Percentiles rank a stretch among this genome's conserved stretches.
These are phyloP conservation scores for Artibeus lituratus DNA, from an alignment of 2,797 vertebrate species.

Conservation along the genomic window DNA sequence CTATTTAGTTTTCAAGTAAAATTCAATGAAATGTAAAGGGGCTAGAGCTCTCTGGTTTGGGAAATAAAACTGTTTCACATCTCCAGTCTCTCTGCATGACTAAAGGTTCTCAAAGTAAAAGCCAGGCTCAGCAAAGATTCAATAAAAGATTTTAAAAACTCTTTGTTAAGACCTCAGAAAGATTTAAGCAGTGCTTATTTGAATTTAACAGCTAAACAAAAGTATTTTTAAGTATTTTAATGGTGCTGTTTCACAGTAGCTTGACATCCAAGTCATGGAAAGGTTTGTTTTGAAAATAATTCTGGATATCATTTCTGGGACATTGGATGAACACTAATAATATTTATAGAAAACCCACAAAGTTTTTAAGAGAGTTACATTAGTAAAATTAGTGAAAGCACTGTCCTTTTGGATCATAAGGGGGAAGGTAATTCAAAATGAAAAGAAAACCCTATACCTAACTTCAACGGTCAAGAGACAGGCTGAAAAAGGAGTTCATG, in stretches of 20 bases:
- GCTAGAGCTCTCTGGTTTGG: neutral
- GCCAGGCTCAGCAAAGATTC: neutral
- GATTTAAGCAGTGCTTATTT: neutral
- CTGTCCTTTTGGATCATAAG: neutral
- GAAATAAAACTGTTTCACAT: neutral
- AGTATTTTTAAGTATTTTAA: neutral
- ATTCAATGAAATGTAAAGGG: neutral
- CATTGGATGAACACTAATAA: neutral
- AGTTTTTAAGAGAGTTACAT: neutral
- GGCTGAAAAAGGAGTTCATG: neutral
- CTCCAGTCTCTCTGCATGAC: neutral
- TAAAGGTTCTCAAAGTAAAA: neutral
- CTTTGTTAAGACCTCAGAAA: neutral
- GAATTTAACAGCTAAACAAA: neutral
- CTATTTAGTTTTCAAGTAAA: neutral
- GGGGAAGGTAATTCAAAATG: neutral
- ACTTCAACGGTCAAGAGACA: neutral
- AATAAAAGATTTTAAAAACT: neutral
- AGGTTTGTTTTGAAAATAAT: neutral
- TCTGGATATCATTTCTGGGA: neutral
- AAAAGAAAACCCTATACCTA: neutral
- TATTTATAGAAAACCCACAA: neutral
- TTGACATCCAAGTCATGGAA: neutral
- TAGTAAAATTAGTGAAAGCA: neutral
- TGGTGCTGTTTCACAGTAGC: neutral